Evolutionary conservation across 2,888 invertebrate species (phyloP).

Genomic region (Campoplex nolae): DNA sequence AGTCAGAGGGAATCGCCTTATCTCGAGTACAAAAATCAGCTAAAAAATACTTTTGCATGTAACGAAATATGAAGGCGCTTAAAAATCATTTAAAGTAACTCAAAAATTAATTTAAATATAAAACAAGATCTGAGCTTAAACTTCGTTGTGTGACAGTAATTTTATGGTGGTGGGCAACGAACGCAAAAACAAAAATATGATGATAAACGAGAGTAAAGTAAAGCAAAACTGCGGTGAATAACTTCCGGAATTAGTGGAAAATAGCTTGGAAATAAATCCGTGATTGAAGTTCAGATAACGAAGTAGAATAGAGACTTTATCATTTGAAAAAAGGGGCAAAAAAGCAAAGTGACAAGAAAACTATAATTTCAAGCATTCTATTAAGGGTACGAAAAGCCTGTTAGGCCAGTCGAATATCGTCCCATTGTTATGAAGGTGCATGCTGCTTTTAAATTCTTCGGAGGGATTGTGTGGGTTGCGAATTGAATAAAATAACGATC

Average conservation of each 20-base stretch:
- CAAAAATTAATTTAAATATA: too few species aligned
- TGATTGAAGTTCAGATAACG: not conserved
- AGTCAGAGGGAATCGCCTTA: too few species aligned
- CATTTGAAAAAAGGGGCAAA: not conserved
- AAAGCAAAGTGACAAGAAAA: not conserved
- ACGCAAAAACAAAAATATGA: not conserved
- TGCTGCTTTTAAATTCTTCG: constrained; percentile 69
- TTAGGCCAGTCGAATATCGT: constrained; percentile 44
- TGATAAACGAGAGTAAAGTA: not conserved
- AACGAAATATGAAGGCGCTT: too few species aligned
- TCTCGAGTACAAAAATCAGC: too few species aligned
- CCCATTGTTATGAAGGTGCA: constrained; percentile 68
- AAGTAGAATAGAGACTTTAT: constrained; percentile 17
- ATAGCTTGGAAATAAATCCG: not conserved
- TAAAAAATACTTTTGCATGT: too few species aligned
- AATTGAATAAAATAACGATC: constrained; percentile 75
- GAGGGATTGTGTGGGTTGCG: constrained; percentile 57
- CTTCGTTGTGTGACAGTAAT: not conserved
- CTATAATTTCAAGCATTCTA: constrained; percentile 21
- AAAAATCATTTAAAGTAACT: too few species aligned
- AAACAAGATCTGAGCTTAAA: too few species aligned
- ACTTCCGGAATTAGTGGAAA: not conserved
- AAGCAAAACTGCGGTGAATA: not conserved
- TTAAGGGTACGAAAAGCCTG: constrained; percentile 24
- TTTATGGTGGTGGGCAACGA: not conserved